Evolutionary conservation across 1,140 invertebrate species (phyloP), one percentile per base, ranked within the genome.

Genomic region (Achatina immaculata): DNA sequence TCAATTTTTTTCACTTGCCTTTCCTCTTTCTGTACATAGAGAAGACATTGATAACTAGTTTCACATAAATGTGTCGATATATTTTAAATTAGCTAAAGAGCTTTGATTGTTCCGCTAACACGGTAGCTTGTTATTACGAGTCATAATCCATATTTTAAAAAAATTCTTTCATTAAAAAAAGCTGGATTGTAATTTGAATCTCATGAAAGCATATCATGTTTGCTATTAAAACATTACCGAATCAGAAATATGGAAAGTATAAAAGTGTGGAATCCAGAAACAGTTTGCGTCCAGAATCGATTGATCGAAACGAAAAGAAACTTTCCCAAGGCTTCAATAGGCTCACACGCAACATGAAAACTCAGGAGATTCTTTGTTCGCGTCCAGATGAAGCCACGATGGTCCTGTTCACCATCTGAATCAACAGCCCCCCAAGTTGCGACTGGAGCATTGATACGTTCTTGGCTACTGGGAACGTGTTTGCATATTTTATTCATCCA

Each of bases 341-440:
- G 58, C 21, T 62, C 58, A 62, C 58, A 62, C 28, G 28, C 58
- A 28, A 28, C 28, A 28, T 28, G 7, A 19, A 31, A 62, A 62
- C 58, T 62, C 28, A 28, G n/a, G 28, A 2, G 28, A 4, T 31
- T 62, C 58, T 62, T 62, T 62, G 58, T 62, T 62, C 58, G 4
- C 6, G 3, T 62, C 58, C n/a, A 16, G n/a, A 28, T 2, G 58
- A 62, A 16, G 3, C 58, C 58, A 62, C 1, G 58, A 62, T 11
- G 28, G 58, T 3, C 58, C 21, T 31, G 58, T 62, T 62, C 31
- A 16, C 58, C 58, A 62, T 62, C 58, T 62, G 58, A 62, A 62
- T 62, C 58, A 62, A 62, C 58, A 62, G 28, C 16, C 16, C 31
- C n/a, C n/a, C 58, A 62, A 62, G 58, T 62, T 62, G 58, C 58